A percentile compares a stretch with the other conserved stretches of the same genome.
phyloP scores from a whole-genome alignment of 2,888 invertebrate genomes.

The Schizaphis graminum region DNA sequence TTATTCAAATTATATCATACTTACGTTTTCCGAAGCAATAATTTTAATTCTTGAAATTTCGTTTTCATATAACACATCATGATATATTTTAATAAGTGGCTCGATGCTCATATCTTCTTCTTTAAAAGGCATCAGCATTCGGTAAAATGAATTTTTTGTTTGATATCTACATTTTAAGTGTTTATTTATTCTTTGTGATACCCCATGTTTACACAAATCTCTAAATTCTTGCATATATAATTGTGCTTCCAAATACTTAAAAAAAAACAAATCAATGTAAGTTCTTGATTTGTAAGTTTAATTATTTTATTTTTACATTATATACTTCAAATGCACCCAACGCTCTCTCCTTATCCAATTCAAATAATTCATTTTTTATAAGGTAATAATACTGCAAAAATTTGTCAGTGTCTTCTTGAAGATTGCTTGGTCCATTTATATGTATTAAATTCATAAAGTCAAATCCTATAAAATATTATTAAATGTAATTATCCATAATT shows the following conservation, averaged over 20 bases:
- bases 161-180: constrained; percentile 32
- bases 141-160: constrained; percentile 29
- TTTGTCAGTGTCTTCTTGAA: neutral
- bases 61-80: constrained; percentile 40
- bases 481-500: neutral
- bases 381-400: neutral
- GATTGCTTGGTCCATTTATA: neutral
- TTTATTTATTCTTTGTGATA: neutral
- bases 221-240: neutral
- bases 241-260: fast-evolving
- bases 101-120: constrained; percentile 22
- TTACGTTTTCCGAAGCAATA: neutral
- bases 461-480: neutral
- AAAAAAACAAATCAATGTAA: neutral
- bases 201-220: neutral
- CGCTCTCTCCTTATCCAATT: neutral
- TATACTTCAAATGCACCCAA: neutral
- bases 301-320: neutral
- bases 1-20: neutral
- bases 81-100: constrained; percentile 39
- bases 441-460: neutral
- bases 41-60: constrained; percentile 36
- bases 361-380: neutral
- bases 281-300: neutral
- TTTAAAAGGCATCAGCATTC: constrained; percentile 43